These are phyloP conservation scores for Hemicrepidius hirtus DNA, from an alignment of 2,888 invertebrate species.

Conservation along the genomic window DNA sequence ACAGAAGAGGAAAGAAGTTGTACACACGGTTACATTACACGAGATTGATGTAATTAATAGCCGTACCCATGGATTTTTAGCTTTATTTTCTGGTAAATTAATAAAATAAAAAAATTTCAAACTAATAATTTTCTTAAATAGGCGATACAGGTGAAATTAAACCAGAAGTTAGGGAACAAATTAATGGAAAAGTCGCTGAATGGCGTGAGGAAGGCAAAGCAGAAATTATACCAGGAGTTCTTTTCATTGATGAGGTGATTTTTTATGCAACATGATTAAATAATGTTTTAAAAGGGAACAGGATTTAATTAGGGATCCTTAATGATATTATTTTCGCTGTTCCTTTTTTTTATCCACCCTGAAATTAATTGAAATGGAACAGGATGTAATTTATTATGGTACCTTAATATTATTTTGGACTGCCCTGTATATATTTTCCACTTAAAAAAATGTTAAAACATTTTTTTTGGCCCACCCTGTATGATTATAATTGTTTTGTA, in stretches of 20 bases:
- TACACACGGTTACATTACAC: conserved; percentile 98
- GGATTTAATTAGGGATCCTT: too few relatives aligned
- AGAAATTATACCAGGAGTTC: conserved; percentile 97
- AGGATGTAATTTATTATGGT: too few relatives aligned
- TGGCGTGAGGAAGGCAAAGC: conserved; percentile 99
- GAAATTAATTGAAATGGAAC: too few relatives aligned
- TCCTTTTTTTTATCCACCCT: too few relatives aligned
- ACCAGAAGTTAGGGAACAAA: conserved; percentile 97
- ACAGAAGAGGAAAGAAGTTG: conserved; percentile 97
- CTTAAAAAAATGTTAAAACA: too few relatives aligned
- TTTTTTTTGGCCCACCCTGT: too few relatives aligned
- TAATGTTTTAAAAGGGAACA: too few relatives aligned
- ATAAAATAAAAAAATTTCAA: too few relatives aligned
- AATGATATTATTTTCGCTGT: too few relatives aligned
- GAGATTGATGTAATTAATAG: conserved; percentile 99
- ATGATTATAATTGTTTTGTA: conserved; percentile 62
- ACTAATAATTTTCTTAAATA: conserved; percentile 59
- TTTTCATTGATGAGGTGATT: conserved; percentile 94
- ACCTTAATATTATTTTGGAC: too few relatives aligned
- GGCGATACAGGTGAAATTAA: conserved; percentile 99
- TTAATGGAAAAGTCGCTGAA: conserved; percentile 94
- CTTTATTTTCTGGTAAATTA: conserved; percentile 88
- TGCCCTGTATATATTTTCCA: too few relatives aligned
- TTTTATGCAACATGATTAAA: too few relatives aligned
- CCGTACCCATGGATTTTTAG: conserved; percentile 97